phyloP scores from a whole-genome alignment of 2,797 vertebrate species.

The Acridotheres tristis region DNA sequence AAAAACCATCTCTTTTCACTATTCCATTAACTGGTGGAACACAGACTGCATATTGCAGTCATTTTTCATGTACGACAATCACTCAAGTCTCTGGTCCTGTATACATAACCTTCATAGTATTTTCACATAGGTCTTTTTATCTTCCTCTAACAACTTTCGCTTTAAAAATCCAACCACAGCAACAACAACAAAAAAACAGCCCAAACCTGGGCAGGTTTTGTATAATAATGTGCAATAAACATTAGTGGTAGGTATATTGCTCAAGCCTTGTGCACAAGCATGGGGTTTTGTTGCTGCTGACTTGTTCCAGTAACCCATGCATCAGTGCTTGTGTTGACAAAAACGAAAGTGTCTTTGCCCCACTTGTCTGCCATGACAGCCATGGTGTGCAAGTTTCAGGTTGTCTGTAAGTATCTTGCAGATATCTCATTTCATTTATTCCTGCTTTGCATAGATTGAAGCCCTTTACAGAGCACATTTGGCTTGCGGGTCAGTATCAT shows the following conservation, averaged over 20 bases:
- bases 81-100: background rate
- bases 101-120: background rate
- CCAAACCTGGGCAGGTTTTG: background rate
- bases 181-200: background rate
- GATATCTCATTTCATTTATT: background rate
- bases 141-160: background rate
- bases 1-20: background rate
- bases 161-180: background rate
- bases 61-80: rapidly evolving
- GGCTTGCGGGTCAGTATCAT: background rate
- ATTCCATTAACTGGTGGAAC: background rate
- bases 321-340: background rate
- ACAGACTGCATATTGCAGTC: background rate
- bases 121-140: background rate
- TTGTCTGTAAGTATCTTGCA: background rate
- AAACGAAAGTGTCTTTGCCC: background rate
- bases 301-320: background rate
- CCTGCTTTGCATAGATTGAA: background rate
- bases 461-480: background rate
- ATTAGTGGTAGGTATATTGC: background rate
- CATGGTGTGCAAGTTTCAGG: rapidly evolving
- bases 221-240: background rate
- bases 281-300: background rate
- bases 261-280: background rate
- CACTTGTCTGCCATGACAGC: background rate